Conservation (phyloP, 2,888 invertebrate species). For the Dysmachus trigonus region DNA sequence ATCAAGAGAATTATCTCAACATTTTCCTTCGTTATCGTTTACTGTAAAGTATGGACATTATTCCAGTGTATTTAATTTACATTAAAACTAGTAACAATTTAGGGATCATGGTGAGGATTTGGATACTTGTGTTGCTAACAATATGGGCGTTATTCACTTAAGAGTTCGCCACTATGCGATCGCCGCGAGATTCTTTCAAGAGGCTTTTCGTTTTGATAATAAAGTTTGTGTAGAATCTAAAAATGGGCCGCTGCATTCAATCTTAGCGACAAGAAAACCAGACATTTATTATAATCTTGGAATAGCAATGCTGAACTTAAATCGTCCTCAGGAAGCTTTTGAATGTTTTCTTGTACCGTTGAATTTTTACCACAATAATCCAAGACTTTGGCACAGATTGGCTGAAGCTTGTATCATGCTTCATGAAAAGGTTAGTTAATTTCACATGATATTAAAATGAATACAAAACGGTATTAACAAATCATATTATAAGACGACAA, state of each 20-base stretch:
- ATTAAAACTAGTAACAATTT: not conserved
- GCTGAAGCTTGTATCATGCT: constrained; percentile 89
- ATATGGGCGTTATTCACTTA: constrained; percentile 64
- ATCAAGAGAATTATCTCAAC: constrained; percentile 61
- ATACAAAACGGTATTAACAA: not conserved
- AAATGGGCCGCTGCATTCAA: constrained; percentile 57
- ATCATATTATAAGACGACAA: constrained; percentile 45
- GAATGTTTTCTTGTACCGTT: constrained; percentile 89
- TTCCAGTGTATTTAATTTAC: not conserved
- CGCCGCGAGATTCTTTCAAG: constrained; percentile 63
- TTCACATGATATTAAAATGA: not conserved
- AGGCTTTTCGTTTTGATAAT: constrained; percentile 62
- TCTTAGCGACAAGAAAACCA: constrained; percentile 59
- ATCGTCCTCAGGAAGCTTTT: constrained; percentile 85
- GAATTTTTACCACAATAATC: constrained; percentile 85
- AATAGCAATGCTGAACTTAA: constrained; percentile 81
- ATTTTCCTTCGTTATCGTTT: constrained; percentile 51
- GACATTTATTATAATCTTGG: constrained; percentile 65
- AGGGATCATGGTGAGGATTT: constrained; percentile 58
- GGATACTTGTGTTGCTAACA: constrained; percentile 63
- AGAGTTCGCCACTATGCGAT: constrained; percentile 64
- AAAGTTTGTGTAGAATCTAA: constrained; percentile 56
- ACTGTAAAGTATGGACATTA: constrained; percentile 54
- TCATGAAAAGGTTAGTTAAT: constrained; percentile 62
- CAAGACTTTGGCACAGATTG: constrained; percentile 89